Conservation (phyloP, 2,888 invertebrate species). For the Lithosia quadra region DNA sequence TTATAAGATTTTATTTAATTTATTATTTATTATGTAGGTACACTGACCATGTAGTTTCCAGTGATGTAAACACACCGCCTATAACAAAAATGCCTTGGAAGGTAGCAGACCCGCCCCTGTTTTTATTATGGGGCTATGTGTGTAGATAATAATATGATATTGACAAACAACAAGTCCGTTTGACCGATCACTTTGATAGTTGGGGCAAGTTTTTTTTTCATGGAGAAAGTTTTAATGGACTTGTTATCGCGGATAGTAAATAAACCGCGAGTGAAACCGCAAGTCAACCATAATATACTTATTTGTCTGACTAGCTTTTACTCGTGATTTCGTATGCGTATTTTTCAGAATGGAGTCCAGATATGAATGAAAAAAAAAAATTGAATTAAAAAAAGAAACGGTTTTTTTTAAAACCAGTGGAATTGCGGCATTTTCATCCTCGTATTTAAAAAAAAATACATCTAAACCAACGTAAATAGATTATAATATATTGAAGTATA, state of each 20-base stretch:
- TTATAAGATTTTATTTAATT: too few species aligned
- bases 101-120: neutral
- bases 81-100: neutral
- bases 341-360: too few species aligned
- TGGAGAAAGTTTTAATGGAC: neutral
- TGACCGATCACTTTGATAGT: neutral
- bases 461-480: too few species aligned
- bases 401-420: too few species aligned
- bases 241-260: neutral
- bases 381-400: too few species aligned
- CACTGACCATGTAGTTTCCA: neutral
- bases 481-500: too few species aligned
- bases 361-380: too few species aligned
- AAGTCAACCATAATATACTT: too few species aligned
- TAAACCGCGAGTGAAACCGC: neutral
- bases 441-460: too few species aligned
- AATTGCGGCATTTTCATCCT: too few species aligned
- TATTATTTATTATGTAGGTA: too few species aligned
- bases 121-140: neutral
- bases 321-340: neutral
- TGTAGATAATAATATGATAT: neutral
- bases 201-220: neutral
- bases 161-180: neutral
- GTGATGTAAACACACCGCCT: neutral
- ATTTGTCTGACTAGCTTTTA: too few species aligned